Evolutionary conservation across 2,113 vertebrate genomes (phyloP), one percentile per base, ranked within the genome.

Genomic region (Merops nubicus): DNA sequence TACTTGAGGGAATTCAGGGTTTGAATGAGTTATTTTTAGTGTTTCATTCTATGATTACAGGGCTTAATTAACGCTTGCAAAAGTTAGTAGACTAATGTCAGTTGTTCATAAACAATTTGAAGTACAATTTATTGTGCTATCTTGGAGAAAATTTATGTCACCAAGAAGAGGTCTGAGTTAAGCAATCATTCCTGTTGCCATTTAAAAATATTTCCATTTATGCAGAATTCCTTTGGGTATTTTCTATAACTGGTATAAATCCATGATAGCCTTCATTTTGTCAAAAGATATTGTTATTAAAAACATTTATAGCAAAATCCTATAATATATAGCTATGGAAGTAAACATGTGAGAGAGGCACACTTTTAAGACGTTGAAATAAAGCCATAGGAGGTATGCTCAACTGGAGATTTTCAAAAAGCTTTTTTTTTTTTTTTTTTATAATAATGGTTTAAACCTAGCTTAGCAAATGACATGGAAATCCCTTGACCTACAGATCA

Each of bases 21-120:
- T 0, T 72, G 19, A 80, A 59, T 15, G 16, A 53, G 42, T 75
- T 94, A 48, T 74, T 94, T 83, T 83, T 68, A 51, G 19, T 50
- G 11, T 74, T 91, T 90, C 29, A 34, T 86, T n/a, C n/a, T n/a
- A n/a, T n/a, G n/a, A n/a, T n/a, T 91, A 47, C 33, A 69, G 23
- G 14, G 6, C 34, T 85, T 89, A 86, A 95, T 76, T 93, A 95
- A 86, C 48, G 50, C 76, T 89, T 95, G 54, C 73, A 67, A 85
- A 13, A 65, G 63, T 90, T 79, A 40, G 50, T 69, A 63, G 74
- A 80, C 65, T 89, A 43, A 62, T 85, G 47, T 69, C 70, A 93
- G 25, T 88, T 85, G 50, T 62, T 93, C 74, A 28, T 43, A 77
- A 88, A 57, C 67, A 62, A 16, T 70, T 82, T 88, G 33, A 19